A percentile compares a stretch with the other conserved stretches of the same genome.
Evolutionary conservation across 30 jellyfish, hydroid and myxozoan genomes (phyloP).

Genomic region (Nemopilema nomurai): DNA sequence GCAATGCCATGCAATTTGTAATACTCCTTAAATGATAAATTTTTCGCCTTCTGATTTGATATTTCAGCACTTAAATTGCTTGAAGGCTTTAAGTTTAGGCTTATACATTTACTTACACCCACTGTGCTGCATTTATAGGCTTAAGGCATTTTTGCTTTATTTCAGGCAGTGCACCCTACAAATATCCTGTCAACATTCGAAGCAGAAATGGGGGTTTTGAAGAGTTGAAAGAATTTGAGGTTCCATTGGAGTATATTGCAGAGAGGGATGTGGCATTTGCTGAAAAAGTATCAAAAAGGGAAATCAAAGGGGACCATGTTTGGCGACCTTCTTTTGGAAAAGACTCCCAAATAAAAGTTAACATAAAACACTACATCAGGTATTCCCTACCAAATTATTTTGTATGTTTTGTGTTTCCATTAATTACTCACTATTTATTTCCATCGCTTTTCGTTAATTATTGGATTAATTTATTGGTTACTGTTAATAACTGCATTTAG

Average conservation of each 20-base stretch:
- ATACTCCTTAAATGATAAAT: too few species aligned
- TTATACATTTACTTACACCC: neutral
- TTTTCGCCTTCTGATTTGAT: too few species aligned
- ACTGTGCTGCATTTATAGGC: too few species aligned
- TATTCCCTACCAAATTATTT: neutral
- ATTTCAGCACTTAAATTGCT: too few species aligned
- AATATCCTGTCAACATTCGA: neutral
- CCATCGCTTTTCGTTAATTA: neutral
- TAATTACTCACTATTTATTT: neutral
- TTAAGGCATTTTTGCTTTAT: neutral
- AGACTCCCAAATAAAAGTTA: neutral
- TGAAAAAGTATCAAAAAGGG: neutral
- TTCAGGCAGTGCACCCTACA: neutral
- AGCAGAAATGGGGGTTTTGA: constrained; percentile 1
- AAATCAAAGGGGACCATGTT: constrained; percentile 18
- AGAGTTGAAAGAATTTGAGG: constrained; percentile 1
- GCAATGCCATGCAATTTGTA: too few species aligned
- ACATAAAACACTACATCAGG: constrained; percentile 19
- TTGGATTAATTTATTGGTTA: neutral
- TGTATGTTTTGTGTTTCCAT: neutral
- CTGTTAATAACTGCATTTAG: too few species aligned
- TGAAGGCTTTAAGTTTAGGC: neutral
- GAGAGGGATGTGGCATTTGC: neutral
- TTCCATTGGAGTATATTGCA: constrained; percentile 16
- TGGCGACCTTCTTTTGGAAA: neutral